Percentiles rank a stretch among this genome's conserved stretches.
phyloP scores from a whole-genome alignment of 2,888 invertebrate genomes.

The Melinopterus prodromus region DNA sequence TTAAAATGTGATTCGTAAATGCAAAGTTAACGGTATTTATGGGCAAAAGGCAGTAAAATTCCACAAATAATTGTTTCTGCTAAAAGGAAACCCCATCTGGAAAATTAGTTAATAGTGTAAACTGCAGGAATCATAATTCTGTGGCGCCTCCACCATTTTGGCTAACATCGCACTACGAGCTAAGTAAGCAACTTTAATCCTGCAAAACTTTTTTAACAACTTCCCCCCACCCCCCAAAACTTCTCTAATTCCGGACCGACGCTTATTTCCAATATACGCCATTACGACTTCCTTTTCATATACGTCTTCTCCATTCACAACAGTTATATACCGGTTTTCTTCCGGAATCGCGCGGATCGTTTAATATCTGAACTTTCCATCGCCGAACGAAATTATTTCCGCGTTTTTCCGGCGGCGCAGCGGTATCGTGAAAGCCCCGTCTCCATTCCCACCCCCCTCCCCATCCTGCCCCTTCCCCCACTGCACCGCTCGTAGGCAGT shows the following conservation, averaged over 20 bases:
- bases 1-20: too few relatives aligned
- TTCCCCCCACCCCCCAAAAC: slow-evolving; percentile 39
- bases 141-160: not conserved
- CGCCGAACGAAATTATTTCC: slow-evolving; percentile 7
- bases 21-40: too few relatives aligned
- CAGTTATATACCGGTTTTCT: slow-evolving; percentile 27
- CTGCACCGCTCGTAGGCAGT: not conserved
- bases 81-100: too few relatives aligned
- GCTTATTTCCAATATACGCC: slow-evolving; percentile 38
- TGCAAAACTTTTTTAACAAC: slow-evolving; percentile 31
- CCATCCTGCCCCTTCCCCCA: not conserved
- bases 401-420: not conserved
- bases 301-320: slow-evolving; percentile 30
- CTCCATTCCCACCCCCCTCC: not conserved
- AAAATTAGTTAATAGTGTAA: too few relatives aligned
- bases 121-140: too few relatives aligned
- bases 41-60: too few relatives aligned
- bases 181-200: not conserved
- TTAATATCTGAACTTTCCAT: slow-evolving; percentile 26
- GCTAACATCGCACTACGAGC: not conserved
- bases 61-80: too few relatives aligned
- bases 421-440: not conserved
- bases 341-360: slow-evolving; percentile 9
- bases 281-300: slow-evolving; percentile 38
- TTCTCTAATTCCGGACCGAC: slow-evolving; percentile 41